Conservation (phyloP, 2,888 invertebrate species). For the Bhutanitis thaidina region DNA sequence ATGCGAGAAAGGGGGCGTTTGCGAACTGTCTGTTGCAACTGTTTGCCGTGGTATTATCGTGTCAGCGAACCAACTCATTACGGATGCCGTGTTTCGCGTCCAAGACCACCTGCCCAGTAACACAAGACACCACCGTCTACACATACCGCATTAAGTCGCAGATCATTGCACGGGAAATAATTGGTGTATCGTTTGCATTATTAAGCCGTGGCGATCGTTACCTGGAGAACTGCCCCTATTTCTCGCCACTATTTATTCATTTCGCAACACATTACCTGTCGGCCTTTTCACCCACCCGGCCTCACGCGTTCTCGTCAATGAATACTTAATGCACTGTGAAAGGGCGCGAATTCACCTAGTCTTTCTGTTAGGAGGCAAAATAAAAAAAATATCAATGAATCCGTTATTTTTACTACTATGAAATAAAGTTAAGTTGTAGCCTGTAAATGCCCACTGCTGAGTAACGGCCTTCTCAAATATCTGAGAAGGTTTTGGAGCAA, state of each 20-base stretch:
- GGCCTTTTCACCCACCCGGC: constrained; percentile 65
- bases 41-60: constrained; percentile 72
- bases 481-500: too few relatives aligned
- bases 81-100: constrained; percentile 59
- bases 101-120: constrained; percentile 38
- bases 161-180: constrained; percentile 34
- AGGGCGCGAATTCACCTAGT: constrained; percentile 69
- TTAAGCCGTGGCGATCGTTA: constrained; percentile 61
- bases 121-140: constrained; percentile 32
- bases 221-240: constrained; percentile 74
- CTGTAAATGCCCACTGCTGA: too few relatives aligned
- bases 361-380: not conserved
- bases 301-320: constrained; percentile 65
- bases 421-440: too few relatives aligned
- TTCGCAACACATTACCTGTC: constrained; percentile 71
- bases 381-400: too few relatives aligned
- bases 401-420: too few relatives aligned
- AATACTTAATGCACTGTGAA: constrained; percentile 72
- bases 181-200: constrained; percentile 52
- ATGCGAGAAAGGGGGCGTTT: constrained; percentile 48
- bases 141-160: constrained; percentile 9
- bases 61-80: constrained; percentile 60
- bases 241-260: constrained; percentile 77
- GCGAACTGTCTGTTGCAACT: constrained; percentile 68
- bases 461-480: too few relatives aligned